Evolutionary conservation across 2,113 vertebrate species (phyloP), one percentile per base, ranked within the genome.

Genomic region (Chascanopsetta lugubris): DNA sequence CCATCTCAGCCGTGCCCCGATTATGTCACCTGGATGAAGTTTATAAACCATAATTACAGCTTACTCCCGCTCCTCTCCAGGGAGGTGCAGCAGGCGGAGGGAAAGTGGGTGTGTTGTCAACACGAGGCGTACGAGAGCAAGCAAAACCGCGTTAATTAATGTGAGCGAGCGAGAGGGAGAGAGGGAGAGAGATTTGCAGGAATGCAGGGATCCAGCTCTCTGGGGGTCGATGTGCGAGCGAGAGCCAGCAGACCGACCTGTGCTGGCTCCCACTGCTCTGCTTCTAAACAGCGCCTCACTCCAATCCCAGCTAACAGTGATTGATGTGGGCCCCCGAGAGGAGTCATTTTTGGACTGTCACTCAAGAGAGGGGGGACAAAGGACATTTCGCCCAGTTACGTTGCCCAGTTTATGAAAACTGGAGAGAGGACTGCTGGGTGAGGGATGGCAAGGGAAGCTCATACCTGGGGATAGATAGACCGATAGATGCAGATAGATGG

Each of bases 21-120:
- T 91, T 91, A 87, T 89, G 90, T 89, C 91, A 88, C 77, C 82
- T 80, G 80, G 75, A 85, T 85, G 76, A 84, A 87, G 81, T 87
- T 90, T 77, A 89, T 85, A 77, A 87, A 81, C 47, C 75, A 79
- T 85, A 88, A 90, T 90, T 90, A 90, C 79, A 78, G 66, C 69
- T 62, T 69, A 72, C 69, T 82, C 69, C 79, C 48, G 57, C 49
- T 62, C 49, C 77, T 82, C 73, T 61, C 51, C 51, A 6, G 69
- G 77, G 82, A 77, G 18, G 36, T 62, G 72, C 54, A 69, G 70
- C 80, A 74, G 71, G 81, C 74, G 40, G 38, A 73, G 49, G 56
- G 61, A 83, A 78, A 78, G 72, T 85, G 72, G 61, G 68, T 49
- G 77, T 81, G 72, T 82, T 83, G 58, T 81, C 87, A 80, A 66